Evolutionary conservation across 1,140 invertebrate genomes (phyloP), one percentile per base, ranked within the genome.

Genomic region (Sycophaga agraensis): DNA sequence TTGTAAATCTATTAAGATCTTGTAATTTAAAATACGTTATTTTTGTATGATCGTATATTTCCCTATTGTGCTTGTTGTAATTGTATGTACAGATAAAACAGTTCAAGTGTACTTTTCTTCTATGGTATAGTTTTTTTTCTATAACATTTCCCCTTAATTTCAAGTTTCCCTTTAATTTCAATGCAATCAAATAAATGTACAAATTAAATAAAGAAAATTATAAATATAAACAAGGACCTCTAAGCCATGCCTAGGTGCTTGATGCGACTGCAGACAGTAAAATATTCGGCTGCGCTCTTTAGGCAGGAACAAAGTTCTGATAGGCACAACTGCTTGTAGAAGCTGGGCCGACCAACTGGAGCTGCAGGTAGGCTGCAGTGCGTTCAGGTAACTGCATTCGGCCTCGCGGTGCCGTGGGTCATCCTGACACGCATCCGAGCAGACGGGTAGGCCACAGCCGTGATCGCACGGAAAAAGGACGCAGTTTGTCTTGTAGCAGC

Each of bases 371-470:
- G 73, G 68, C 28, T 74, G 55, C 83, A 84, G 84, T 45, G 72
- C 72, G 35, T 73, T 78, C 54, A 89, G 79, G 11, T 85, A 74
- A 40, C 76, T 66, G 68, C 89, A 90, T 66, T 90, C 88, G 4
- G 24, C 16, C 26, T 78, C 67, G 5, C 65, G 65, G 72, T 90
- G 89, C 0, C 66, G 60, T 7, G 65, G 49, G 4, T 80, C 80
- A 50, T 81, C 72, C 63, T 84, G 80, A 71, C 89, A 90, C 51
- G 78, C 65, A 6, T 71, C 66, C 1, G 84, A 84, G 70, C 88
- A 88, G 11, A 89, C 71, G 1, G 84, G 80, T 21, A 88, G 73
- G 2, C 82, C 81, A 66, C 87, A 89, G 28, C 82, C 84, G 24
- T 66, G 70, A 64, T 83, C 80, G 68, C 86, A 87, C 14, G 78